Evolutionary conservation across 2,113 vertebrate species (phyloP), one percentile per base, ranked within the genome.

Genomic region (Tringa solitaria): DNA sequence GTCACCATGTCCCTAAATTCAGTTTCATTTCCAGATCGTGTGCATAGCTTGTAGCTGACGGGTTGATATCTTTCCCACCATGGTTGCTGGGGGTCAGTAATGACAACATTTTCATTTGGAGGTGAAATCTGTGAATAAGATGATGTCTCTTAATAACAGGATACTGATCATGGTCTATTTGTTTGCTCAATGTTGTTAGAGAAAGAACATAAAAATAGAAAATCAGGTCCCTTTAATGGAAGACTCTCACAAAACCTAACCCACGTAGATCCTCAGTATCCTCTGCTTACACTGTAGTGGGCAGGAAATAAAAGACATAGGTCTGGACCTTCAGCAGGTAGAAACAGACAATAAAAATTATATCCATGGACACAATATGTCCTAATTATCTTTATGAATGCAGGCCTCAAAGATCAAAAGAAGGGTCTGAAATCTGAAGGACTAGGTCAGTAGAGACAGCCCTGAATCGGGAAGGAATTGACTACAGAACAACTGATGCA

Each of bases 51-150:
- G 97, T 99, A 99, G 97, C 99, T 97, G 88, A 99, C 50, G 54
- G 99, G 99, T 81, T 99, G 99, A 91, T 99, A 99, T 84, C 99
- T 98, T 90, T 99, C 98, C 98, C 98, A 99, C 99, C 99, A 99
- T 3, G 99, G 99, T 53, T 48, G 46, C 82, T 59, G 98, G 23
- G 99, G 99, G 30, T 80, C 95, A 80, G 70, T 60, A 54, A 99
- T 2, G 7, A 98, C 20, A 78, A 98, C 95, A 88, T 99, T 98
- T 84, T 99, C 99, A 96, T 97, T 98, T 70, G 99, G 99, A 97
- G 99, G 99, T 37, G 99, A 99, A 48, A 48, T 48, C 46, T 48
- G 91, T 24, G 78, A 90, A 84, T 50, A 65, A 90, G 51, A 91
- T 21, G 53, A 48, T 24, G 32, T 15, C 26, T 70, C 10, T 59